Base-by-base conservation (phyloP, 2,113 vertebrate species). In the Glaucomys volans region DNA sequence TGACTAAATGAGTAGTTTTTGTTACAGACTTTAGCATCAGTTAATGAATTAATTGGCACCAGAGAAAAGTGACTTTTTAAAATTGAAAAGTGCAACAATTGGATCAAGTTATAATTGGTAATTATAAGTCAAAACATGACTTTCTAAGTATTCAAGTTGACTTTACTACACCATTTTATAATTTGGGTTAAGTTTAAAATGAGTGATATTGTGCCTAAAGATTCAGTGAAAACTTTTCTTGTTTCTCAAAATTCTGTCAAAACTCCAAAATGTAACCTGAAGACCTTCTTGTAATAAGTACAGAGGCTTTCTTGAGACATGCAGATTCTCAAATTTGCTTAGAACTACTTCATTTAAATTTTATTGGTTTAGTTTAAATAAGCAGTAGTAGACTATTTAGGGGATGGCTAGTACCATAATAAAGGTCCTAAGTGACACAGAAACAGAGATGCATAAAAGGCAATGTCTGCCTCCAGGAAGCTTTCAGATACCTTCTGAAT, bases 81-180 rank as follows among this genome's bases (percentile, higher is more conserved):
- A 94, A 85, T 57, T 74, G 17, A 35, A 28, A 44, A 97, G 64
- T 62, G 35, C 64, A 87, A 72, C 52, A 54, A 1, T 59, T 32
- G 54, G 67, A 95, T 14, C 81, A 92, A 87, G 67, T 81, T 76
- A 52, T 89, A 96, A 94, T 92, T 91, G 94, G 96, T 75, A 81
- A 85, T 90, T 97, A n/a, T 35, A 91, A 95, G 95, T 77, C 77
- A 95, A 71, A 96, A 90, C 71, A 57, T 89, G 75, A 89, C 85
- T 96, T 94, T 95, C 80, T 80, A 83, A 93, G 87, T 89, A 90
- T 87, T 84, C 84, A 80, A 22, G 52, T 91, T 96, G 67, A 95
- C 80, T 95, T 94, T 52, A 74, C 47, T 64, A n/a, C 2, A 71
- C 66, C 80, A 32, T 92, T 42, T 94, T 94, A 28, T 62, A 91